A percentile compares a stretch with the other conserved stretches of the same genome.
Evolutionary conservation across 2,888 invertebrate genomes (phyloP).

Genomic region (Chaetoderma sp.): DNA sequence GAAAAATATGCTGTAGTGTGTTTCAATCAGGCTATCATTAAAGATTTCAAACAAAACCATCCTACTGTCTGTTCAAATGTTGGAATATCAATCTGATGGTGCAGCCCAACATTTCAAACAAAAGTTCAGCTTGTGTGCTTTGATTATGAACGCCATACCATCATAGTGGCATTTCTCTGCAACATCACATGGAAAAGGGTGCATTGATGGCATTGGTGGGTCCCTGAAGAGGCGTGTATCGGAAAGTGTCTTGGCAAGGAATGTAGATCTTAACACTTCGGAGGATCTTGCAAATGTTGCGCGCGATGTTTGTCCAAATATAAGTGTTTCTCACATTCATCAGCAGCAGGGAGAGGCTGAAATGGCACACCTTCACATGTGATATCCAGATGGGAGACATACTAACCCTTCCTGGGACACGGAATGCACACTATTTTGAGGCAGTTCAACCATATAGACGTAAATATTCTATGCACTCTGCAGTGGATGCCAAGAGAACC

Average conservation of each 20-base stretch:
- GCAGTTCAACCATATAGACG: not conserved
- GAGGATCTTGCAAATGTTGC: not conserved
- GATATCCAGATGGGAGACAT: not conserved
- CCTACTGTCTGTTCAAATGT: not conserved
- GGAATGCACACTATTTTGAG: not conserved
- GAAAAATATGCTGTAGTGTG: slow-evolving; percentile 7
- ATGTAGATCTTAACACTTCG: not conserved
- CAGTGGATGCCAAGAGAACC: not conserved
- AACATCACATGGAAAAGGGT: slow-evolving; percentile 5
- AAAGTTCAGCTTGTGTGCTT: not conserved
- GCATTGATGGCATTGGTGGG: slow-evolving; percentile 6
- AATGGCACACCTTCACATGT: not conserved
- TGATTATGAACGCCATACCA: not conserved
- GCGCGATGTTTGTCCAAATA: not conserved
- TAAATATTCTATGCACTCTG: not conserved
- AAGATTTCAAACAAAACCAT: not conserved
- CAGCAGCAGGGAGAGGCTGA: not conserved
- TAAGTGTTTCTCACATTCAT: not conserved
- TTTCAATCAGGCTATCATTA: not conserved
- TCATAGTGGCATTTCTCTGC: not conserved
- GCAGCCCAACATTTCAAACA: slow-evolving; percentile 8
- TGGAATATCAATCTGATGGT: not conserved
- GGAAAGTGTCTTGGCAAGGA: not conserved
- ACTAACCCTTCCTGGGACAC: not conserved
- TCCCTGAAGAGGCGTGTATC: slow-evolving; percentile 1